Conservation (phyloP, 1,140 invertebrate genomes). For the Eueides isabella region DNA sequence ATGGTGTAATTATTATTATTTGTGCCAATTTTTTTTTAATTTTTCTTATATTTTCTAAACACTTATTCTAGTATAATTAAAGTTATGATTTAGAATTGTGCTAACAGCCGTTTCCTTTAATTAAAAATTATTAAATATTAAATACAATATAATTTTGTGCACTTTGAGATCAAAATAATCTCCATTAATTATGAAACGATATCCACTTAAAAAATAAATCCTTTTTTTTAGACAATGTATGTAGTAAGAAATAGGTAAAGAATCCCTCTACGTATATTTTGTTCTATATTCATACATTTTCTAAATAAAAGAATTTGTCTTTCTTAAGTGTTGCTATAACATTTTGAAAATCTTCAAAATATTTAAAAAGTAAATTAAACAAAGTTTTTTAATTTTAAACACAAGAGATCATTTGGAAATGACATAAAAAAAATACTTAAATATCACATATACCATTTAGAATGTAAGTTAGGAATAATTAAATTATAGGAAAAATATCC, state of each 20-base stretch:
- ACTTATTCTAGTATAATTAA: constrained; percentile 12
- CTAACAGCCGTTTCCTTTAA: not conserved
- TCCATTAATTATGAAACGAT: not conserved
- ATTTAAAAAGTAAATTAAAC: not conserved
- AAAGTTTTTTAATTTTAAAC: not conserved
- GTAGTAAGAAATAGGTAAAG: no score
- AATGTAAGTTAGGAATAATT: not conserved
- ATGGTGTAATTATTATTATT: not conserved
- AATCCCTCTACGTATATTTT: no score
- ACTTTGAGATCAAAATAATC: not conserved
- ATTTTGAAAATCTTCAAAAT: not conserved
- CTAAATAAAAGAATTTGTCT: no score
- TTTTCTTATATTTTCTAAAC: constrained; percentile 14
- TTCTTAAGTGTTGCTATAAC: no score
- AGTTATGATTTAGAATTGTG: constrained; percentile 11
- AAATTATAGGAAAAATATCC: not conserved
- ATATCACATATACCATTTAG: constrained; percentile 19
- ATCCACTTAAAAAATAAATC: not conserved
- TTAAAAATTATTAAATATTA: not conserved
- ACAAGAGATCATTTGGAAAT: not conserved
- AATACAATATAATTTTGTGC: not conserved
- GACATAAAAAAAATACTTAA: not conserved
- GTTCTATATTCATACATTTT: no score
- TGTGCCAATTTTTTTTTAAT: not conserved
- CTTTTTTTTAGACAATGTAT: no score